Evolutionary conservation across 2,797 vertebrate genomes (phyloP).

Genomic region (Scolopax bukidnonensis): DNA sequence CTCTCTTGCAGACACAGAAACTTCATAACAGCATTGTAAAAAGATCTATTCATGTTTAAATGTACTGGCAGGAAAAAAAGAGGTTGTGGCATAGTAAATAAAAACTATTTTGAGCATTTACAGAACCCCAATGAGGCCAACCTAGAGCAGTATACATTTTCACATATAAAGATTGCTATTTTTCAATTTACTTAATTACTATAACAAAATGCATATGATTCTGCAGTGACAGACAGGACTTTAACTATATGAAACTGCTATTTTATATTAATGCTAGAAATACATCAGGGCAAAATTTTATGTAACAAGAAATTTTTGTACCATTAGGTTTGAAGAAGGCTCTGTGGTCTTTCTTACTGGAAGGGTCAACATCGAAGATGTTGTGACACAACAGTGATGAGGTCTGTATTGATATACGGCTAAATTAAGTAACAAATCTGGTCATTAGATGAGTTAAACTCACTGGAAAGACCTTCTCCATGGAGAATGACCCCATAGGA

Average conservation of each 20-base stretch:
- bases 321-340: not conserved
- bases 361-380: not conserved
- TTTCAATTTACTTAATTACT: not conserved
- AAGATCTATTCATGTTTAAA: not conserved
- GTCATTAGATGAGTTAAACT: not conserved
- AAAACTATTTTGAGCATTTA: slow-evolving; percentile 14
- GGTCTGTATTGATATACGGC: not conserved
- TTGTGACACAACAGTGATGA: not conserved
- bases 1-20: not conserved
- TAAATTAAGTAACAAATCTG: not conserved
- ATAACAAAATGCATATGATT: not conserved
- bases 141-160: not conserved
- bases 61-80: not conserved
- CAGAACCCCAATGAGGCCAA: not conserved
- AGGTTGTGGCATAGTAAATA: not conserved
- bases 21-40: not conserved
- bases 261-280: not conserved
- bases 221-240: not conserved
- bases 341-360: not conserved
- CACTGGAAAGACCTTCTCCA: not conserved
- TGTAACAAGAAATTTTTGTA: not conserved
- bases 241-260: not conserved
- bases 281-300: not conserved
- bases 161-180: not conserved
- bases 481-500: not conserved